Base-by-base conservation (phyloP, 2,797 vertebrate species). In the Chelmon rostratus region DNA sequence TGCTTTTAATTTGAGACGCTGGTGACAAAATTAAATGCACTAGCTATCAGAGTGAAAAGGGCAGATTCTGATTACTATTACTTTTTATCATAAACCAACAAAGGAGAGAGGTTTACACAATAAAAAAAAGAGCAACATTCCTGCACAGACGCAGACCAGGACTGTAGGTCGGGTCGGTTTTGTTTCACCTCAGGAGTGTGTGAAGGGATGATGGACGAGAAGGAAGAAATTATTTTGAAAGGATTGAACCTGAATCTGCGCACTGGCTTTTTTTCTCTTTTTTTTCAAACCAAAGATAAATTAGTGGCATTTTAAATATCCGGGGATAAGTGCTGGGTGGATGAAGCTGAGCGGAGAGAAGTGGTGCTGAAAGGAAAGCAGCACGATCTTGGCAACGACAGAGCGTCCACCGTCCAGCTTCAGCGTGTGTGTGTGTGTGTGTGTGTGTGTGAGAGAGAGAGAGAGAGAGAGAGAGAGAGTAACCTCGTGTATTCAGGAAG, bases 341-440 rank as follows among this genome's bases (percentile, higher is more conserved):
- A 65, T 67, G 85, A n/a, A 83, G 84, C 75, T 68, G 79, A 67
- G 54, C 35, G 56, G 38, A 33, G 80, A 83, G 75, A 58, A 61
- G 79, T 87, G 90, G 90, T 93, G 93, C 94, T 95, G 92, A 94
- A 94, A 88, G 93, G 89, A 94, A 81, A 95, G 92, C 90, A 83
- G 86, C 81, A 78, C 57, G 73, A 72, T 73, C 72, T 86, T 91
- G 86, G 89, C 89, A 90, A 44, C 73, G 72, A 66, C 71, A 62
- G 47, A 63, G 38, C n/a, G 64, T 72, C 54, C 76, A 49, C 16
- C n/a, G 67, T 88, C 85, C 82, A 82, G 71, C 53, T 65, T 35
- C 35, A 1, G 18, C 15, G 57, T 18, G 81, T 67, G 59, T 68
- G 73, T 58, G 79, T 70, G 83, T 71, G 77, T 69, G 67, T 83